Base-by-base conservation (phyloP, 2,113 vertebrate species). In the Forbesichthys agassizii region DNA sequence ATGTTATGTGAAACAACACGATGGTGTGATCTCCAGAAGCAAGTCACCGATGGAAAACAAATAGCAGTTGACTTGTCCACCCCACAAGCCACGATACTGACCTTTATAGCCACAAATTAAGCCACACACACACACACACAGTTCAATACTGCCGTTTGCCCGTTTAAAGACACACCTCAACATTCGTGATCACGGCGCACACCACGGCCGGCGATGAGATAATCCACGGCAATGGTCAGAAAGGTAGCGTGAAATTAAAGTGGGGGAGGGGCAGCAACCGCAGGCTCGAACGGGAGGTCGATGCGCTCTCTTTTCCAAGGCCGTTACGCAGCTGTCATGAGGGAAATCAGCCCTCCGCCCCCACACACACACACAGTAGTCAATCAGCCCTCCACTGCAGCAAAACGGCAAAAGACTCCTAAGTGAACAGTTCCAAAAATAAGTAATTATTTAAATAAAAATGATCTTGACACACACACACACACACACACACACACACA, bases 381-480 rank as follows among this genome's bases (percentile, higher is more conserved):
- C 66, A 52, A 68, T 69, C 63, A 62, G 67, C 52, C 42, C n/a
- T 16, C 48, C 49, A 69, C 79, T 74, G 81, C 79, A 75, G 57
- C 75, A 79, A 58, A 61, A 66, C 58, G 51, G 47, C 13, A 61
- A 68, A 69, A 52, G 60, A 77, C 9, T 46, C 53, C 7, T 48
- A 46, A 36, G 46, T 4, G 61, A 74, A 3, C 55, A 69, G 62
- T 79, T 71, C 67, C 69, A 73, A 77, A 82, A 74, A 88, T 74
- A 83, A 66, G 20, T 64, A 80, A 75, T 79, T 74, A 81, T 76
- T 83, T 81, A 84, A 86, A 89, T 84, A 88, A 86, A 85, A 83
- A 71, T 66, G 78, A 86, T 87, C 75, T 81, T 55, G 33, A 81
- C 64, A 55, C 1, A 20, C 1, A 20, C 1, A 20, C 1, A 20